Percentiles rank a stretch among this genome's conserved stretches.
Conservation (phyloP, 2,113 vertebrate genomes). For the Ageneiosus marmoratus region DNA sequence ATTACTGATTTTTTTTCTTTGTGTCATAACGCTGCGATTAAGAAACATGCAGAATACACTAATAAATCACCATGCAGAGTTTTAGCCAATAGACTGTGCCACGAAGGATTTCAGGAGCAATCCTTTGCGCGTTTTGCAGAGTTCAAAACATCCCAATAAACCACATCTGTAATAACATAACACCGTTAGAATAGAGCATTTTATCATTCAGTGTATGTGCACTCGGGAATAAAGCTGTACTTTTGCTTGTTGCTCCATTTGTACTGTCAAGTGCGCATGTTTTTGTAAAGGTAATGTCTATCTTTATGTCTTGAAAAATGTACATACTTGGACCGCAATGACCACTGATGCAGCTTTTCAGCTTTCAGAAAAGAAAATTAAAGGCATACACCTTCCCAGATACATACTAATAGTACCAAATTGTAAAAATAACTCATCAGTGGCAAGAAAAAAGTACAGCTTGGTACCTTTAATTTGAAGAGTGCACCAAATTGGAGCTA, state of each 20-base stretch:
- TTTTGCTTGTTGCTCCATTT: background rate
- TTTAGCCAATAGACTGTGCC: slow-evolving; percentile 37
- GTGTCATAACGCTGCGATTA: slow-evolving; percentile 57
- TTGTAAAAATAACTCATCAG: background rate
- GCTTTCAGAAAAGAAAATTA: background rate
- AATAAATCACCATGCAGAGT: slow-evolving; percentile 60
- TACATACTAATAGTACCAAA: background rate
- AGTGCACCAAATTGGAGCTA: background rate
- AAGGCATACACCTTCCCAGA: background rate
- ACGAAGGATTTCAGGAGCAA: no score
- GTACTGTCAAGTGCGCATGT: background rate
- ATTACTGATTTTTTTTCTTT: slow-evolving; percentile 69
- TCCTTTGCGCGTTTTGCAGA: background rate
- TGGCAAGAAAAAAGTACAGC: background rate
- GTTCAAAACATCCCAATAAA: background rate
- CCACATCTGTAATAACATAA: background rate
- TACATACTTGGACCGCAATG: background rate
- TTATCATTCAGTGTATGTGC: background rate
- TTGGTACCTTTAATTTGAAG: background rate
- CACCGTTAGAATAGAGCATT: background rate
- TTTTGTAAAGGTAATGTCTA: no score
- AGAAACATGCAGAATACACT: slow-evolving; percentile 57
- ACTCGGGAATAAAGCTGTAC: background rate
- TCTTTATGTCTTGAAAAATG: no score
- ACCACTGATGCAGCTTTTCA: background rate